Evolutionary conservation across 2,888 invertebrate species (phyloP), one percentile per base, ranked within the genome.

Genomic region (Allacma fusca): DNA sequence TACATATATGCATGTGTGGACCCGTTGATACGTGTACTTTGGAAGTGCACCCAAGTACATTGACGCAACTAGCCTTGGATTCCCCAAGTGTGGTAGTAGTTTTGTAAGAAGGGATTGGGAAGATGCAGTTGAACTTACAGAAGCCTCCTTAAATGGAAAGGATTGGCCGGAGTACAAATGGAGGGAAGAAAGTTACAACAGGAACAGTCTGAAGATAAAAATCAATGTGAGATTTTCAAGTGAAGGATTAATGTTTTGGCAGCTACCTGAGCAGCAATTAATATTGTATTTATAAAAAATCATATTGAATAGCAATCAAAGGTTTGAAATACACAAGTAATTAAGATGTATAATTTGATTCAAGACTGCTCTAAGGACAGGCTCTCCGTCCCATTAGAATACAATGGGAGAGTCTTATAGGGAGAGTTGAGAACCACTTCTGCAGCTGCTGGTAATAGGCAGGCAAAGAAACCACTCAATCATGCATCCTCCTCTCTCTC

Each of bases 401-500:
- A 62, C 62, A 62, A 62, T 62, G 16, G 62, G 16, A 62, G 26
- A 24, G 7, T 62, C 23, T 62, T 62, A 62, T n/a, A 62, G 62
- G 24, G 24, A 23, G 62, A 62, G 62, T n/a, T 50, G 4, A 50
- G 16, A 50, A 50, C n/a, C 50, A 50, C 62, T 19, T 57, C 21
- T 62, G 24, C 50, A 50, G 50, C 62, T 62, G 26, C 62, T 26
- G 62, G 23, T 62, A 62, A 62, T 62, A 62, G 62, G 26, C 9
- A 62, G 62, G 62, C 23, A 62, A 26, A 26, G 62, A 62, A 62
- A 62, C 62, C 62, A 62, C 62, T 62, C 62, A 62, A 62, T 62
- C 62, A 62, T 62, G 62, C 62, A 62, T 62, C 24, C 62, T 62
- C 62, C 19, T 50, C 50, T 50, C 50, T 50, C n/a, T 50, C 50